These are phyloP conservation scores for Drosophila parthenogenetica DNA, from an alignment of 2,888 invertebrate species.

Conservation along the genomic window DNA sequence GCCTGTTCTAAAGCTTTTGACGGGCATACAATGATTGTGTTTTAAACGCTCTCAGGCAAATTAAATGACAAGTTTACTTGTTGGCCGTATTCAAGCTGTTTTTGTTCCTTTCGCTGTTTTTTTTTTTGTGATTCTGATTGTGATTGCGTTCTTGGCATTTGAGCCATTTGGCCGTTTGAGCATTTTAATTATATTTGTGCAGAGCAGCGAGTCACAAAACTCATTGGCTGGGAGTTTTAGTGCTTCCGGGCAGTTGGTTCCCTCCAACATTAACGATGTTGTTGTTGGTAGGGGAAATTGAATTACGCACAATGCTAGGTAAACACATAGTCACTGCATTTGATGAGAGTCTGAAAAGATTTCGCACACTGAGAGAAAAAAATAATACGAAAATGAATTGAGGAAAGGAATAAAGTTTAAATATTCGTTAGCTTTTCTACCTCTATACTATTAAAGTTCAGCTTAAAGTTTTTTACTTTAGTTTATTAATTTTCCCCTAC, in stretches of 20 bases:
- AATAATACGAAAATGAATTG: too few relatives aligned
- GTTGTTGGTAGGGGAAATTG: conserved; percentile 38
- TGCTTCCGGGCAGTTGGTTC: conserved; percentile 71
- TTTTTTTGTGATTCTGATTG: conserved; percentile 19
- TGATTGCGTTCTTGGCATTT: conserved; percentile 48
- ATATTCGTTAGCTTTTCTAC: too few relatives aligned
- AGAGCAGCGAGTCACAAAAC: conserved; percentile 47
- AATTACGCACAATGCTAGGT: conserved; percentile 70
- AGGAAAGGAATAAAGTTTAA: too few relatives aligned
- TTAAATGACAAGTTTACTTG: conserved; percentile 73
- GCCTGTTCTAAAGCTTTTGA: conserved; percentile 7
- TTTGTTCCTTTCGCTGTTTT: conserved; percentile 12
- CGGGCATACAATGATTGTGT: conserved; percentile 47
- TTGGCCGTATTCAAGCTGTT: conserved; percentile 29
- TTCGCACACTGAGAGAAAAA: neutral
- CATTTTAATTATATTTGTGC: conserved; percentile 79
- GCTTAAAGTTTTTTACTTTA: too few relatives aligned
- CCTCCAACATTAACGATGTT: neutral
- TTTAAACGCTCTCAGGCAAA: conserved; percentile 64
- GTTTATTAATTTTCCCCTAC: too few relatives aligned
- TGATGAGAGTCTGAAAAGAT: conserved; percentile 32
- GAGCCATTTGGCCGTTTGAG: conserved; percentile 58
- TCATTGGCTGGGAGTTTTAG: conserved; percentile 45
- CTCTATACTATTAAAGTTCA: too few relatives aligned
- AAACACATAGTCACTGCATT: conserved; percentile 49